Base-by-base conservation (phyloP, 2,113 vertebrate genomes). In the Tragelaphus imberbis region DNA sequence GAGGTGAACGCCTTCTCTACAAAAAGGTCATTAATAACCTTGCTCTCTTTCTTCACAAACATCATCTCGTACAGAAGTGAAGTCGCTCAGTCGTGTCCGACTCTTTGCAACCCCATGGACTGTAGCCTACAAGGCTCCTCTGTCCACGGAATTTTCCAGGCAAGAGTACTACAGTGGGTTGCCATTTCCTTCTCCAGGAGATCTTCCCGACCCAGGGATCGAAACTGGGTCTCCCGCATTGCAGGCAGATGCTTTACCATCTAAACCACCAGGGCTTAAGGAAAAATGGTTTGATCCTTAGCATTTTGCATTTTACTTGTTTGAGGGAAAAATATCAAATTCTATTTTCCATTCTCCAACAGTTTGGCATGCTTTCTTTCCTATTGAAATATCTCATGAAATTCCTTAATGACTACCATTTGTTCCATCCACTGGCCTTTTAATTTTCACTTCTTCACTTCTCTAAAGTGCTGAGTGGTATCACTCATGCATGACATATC, bases 161-260 rank as follows among this genome's bases (percentile, higher is more conserved):
- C 65, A 71, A 36, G 17, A 71, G 65, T 36, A 71, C n/a, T 71
- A 9, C n/a, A 71, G n/a, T 71, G 17, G 65, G 33, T 36, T 71
- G n/a, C 65, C 65, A 36, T 21, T 68, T 36, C n/a, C 9, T 71
- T 36, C 17, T 36, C 17, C 65, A 71, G 65, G 65, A 33, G 65
- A 36, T 36, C 65, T 71, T 36, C 17, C 16, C 0, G 0, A 71
- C 17, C 9, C 65, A 71, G n/a, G 65, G n/a, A 71, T 36, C 0
- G 0, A 71, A 71, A 17, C 65, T 0, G 0, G 16, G n/a, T 36
- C 33, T 36, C 65, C 17, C 0, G 0, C 65, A 71, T 17, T 71
- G 33, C n/a, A 71, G 65, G 65, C n/a, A 71, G 65, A 68, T 0
- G 17, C 8, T 71, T 71, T 71, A 71, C 9, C 4, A 0, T 36